These are phyloP conservation scores for Marisa cornuarietis DNA, from an alignment of 1,140 invertebrate species.

Conservation along the genomic window DNA sequence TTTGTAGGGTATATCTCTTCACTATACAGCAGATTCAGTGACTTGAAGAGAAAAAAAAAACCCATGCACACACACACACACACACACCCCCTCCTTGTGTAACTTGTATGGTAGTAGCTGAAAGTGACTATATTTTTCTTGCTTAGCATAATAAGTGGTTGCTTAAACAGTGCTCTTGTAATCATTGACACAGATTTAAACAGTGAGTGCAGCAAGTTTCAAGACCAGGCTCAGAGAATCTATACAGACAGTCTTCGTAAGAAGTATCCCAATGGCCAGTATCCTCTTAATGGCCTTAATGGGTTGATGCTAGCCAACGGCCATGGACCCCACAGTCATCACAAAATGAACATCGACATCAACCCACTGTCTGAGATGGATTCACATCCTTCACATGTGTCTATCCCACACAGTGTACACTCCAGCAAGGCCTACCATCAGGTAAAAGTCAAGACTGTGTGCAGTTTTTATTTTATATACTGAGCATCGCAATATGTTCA, in stretches of 20 bases:
- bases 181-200: constrained; percentile 43
- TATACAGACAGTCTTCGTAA: constrained; percentile 53
- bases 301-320: constrained; percentile 44
- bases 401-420: background rate
- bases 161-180: background rate
- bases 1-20: background rate
- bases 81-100: no score
- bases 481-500: no score
- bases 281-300: constrained; percentile 44
- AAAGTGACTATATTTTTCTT: no score
- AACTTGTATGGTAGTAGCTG: no score
- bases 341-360: constrained; percentile 60
- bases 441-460: background rate
- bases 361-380: constrained; percentile 52
- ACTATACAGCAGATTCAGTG: no score
- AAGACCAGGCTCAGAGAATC: constrained; percentile 59
- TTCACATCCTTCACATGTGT: background rate
- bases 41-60: no score
- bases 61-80: constrained; percentile 12
- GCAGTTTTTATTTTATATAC: no score
- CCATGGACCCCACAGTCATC: constrained; percentile 39
- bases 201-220: constrained; percentile 53
- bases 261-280: constrained; percentile 50
- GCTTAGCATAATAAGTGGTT: no score
- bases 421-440: constrained; percentile 1